Evolutionary conservation across 1,140 invertebrate genomes (phyloP), one percentile per base, ranked within the genome.

Genomic region (Zaprionus ghesquierei): DNA sequence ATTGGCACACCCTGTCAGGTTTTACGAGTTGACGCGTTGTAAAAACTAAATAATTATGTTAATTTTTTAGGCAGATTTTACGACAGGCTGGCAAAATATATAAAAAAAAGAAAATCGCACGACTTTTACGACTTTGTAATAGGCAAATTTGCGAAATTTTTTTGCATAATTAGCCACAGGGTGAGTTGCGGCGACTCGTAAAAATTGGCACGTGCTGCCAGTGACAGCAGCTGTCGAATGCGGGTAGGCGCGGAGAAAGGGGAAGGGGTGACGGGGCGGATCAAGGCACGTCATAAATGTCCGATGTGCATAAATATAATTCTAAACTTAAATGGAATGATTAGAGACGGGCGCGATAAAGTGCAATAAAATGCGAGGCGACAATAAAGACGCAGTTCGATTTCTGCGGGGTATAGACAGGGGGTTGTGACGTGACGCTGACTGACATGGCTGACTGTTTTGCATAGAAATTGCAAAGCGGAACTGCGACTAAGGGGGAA

Each of bases 321-420:
- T 89, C 76, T 74, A 79, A 89, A 87, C 66, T 84, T 87, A 89
- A 87, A 89, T 87, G 72, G 71, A 84, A 84, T 77, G 80, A 87
- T 87, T 87, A 89, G 84, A 77, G 72, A 89, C 73, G 82, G 64
- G 78, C 75, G 79, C 79, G 84, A 87, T 89, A 89, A 82, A 89
- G 77, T 74, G 77, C 77, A 87, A 87, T 87, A 87, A 87, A 87
- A 87, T 82, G 15, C 54, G 53, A 44, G 31, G 27, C 61, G 63
- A 27, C 71, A 79, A 84, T 76, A 81, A 72, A 80, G 63, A 50
- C 41, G 20, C 53, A 69, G 58, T 79, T 84, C 63, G 65, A 77
- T 84, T 80, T 56, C 51, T 46, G 22, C 5, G 4, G 31, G 31
- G 13, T n/a, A n/a, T n/a, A 12, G 51, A 23, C 13, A 41, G 55